phyloP scores from a whole-genome alignment of 2,797 vertebrate genomes.

The Pangasius larnaudii region DNA sequence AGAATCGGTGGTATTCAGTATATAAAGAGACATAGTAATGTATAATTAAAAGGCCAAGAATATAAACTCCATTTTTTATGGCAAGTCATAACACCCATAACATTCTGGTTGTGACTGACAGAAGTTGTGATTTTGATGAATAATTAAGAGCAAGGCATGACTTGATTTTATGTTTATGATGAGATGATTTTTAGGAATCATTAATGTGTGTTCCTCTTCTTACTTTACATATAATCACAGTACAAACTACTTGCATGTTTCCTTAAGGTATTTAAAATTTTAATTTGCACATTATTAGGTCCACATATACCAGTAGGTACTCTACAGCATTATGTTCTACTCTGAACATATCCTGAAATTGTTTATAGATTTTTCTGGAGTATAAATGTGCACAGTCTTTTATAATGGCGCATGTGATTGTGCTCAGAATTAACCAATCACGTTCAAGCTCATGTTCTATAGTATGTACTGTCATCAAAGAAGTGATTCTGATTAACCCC shows the following conservation, averaged over 20 bases:
- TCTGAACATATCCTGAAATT: neutral
- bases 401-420: too few species aligned
- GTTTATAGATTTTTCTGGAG: too few species aligned
- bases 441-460: too few species aligned
- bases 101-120: constrained; percentile 48
- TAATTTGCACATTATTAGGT: neutral
- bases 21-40: constrained; percentile 57
- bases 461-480: too few species aligned
- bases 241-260: neutral
- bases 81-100: constrained; percentile 34
- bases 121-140: constrained; percentile 63
- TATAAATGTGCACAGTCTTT: too few species aligned
- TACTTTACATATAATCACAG: neutral
- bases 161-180: constrained; percentile 49
- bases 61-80: constrained; percentile 61
- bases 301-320: neutral
- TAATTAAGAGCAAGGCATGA: constrained; percentile 54
- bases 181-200: neutral
- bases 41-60: constrained; percentile 60
- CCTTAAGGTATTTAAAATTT: constrained; percentile 33
- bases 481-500: too few species aligned
- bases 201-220: neutral
- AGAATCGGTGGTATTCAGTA: constrained; percentile 61
- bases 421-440: too few species aligned
- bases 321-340: neutral